Conservation (phyloP, 2,797 vertebrate species). For the Lacerta agilis region DNA sequence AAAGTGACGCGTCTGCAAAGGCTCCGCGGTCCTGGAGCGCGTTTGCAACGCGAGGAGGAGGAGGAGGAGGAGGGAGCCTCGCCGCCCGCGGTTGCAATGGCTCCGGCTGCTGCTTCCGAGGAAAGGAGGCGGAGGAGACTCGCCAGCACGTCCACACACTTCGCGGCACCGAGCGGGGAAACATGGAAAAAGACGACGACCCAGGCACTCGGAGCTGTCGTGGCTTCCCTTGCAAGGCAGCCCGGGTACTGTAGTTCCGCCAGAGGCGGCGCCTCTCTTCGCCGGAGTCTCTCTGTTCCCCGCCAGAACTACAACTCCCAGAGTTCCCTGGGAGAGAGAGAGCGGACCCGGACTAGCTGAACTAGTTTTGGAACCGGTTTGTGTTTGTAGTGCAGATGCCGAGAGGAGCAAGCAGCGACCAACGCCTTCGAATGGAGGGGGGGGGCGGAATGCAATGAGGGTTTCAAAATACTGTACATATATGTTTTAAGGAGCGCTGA, state of each 20-base stretch:
- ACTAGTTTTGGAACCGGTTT: constrained; percentile 30
- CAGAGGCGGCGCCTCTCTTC: background rate
- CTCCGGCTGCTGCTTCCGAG: background rate
- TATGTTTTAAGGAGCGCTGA: background rate
- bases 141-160: background rate
- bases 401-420: background rate
- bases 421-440: background rate
- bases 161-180: background rate
- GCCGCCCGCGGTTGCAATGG: background rate
- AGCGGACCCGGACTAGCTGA: background rate
- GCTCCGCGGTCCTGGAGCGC: background rate
- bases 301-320: constrained; percentile 19
- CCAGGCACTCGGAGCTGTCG: background rate
- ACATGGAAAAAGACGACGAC: background rate
- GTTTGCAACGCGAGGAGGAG: background rate
- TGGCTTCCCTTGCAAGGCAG: constrained; percentile 23
- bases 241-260: constrained; percentile 10
- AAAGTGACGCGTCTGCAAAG: background rate
- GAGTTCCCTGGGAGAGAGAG: background rate
- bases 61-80: background rate
- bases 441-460: background rate
- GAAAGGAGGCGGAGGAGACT: background rate
- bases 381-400: constrained; percentile 7
- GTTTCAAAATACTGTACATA: background rate
- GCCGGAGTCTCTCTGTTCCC: too few relatives aligned